Base-by-base conservation (phyloP, 2,113 vertebrate genomes). In the Sebastes schlegelii region DNA sequence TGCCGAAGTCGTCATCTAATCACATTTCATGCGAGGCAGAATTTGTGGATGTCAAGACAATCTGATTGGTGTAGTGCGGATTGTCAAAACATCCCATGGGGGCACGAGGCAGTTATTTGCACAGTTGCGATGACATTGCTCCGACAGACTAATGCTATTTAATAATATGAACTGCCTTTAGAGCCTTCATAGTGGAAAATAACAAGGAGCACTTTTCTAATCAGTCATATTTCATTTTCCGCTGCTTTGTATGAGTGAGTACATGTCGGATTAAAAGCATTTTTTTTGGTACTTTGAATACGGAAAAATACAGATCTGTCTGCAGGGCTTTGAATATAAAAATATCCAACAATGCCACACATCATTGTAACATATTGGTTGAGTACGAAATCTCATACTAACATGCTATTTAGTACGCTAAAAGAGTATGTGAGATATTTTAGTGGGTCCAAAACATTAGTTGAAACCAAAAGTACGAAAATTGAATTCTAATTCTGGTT, bases 11-110 rank as follows among this genome's bases (percentile, higher is more conserved):
- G 45, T 66, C 45, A 55, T 79, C 66, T 26, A 57, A 79, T 85
- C 65, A 72, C 48, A 69, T 67, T 81, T 64, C 55, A 55, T 68
- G 34, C 48, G 3, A 40, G 63, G 40, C 51, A 73, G 0, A 67
- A 65, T 61, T 21, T 74, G 54, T 45, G 54, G 64, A 23, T 82
- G 82, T 77, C 65, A 74, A 49, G 74, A 40, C 75, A 78, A 65
- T 67, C 61, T 79, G 75, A 70, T 43, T 19, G 60, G 19, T 57
- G 12, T 7, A 9, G 42, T n/a, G 16, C 49, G 74, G 14, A 64
- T 65, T 65, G 43, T 87, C 26, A 81, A 63, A 67, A 74, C 73
- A 61, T 74, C 74, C 49, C 34, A n/a, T 0, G 0, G 43, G 34
- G 73, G 49, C 23, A 77, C 43, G 74, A 75, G 48, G 63, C 12